A percentile compares a stretch with the other conserved stretches of the same genome.
phyloP scores from a whole-genome alignment of 2,888 invertebrate species.

The Amphipyra tragopoginis region DNA sequence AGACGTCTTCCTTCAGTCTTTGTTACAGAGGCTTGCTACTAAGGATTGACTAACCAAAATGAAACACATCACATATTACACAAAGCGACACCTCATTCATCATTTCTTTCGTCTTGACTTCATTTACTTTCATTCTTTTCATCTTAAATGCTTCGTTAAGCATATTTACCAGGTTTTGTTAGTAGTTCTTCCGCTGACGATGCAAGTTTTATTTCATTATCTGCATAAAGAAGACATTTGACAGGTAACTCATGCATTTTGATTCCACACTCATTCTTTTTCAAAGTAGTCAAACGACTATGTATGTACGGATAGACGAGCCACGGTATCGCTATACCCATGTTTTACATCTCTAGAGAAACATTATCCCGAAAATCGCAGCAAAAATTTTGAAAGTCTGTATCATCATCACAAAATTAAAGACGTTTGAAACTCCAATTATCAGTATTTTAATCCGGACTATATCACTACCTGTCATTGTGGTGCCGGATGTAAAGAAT shows the following conservation, averaged over 20 bases:
- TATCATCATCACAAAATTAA: no score
- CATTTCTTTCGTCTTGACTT: slow-evolving; percentile 9
- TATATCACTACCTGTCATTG: no score
- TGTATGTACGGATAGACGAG: slow-evolving; percentile 18
- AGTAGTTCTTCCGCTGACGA: slow-evolving; percentile 49
- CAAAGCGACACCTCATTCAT: not conserved
- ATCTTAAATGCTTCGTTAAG: slow-evolving; percentile 40
- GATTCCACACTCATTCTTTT: slow-evolving; percentile 45
- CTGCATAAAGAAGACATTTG: slow-evolving; percentile 48
- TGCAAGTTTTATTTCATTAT: slow-evolving; percentile 49
- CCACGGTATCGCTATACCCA: not conserved
- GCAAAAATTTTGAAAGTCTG: no score
- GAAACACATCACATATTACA: no score
- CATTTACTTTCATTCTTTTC: slow-evolving; percentile 22
- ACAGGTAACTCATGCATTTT: slow-evolving; percentile 50
- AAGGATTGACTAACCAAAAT: no score
- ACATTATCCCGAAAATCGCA: no score
- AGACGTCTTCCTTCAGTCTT: no score
- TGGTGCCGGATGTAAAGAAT: no score
- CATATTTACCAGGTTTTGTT: slow-evolving; percentile 45
- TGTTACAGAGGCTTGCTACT: no score
- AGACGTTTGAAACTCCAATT: no score
- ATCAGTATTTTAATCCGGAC: no score
- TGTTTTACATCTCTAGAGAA: no score
- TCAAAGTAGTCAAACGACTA: slow-evolving; percentile 36